Conservation (phyloP, 1,140 invertebrate species). For the Melitaea cinxia region DNA sequence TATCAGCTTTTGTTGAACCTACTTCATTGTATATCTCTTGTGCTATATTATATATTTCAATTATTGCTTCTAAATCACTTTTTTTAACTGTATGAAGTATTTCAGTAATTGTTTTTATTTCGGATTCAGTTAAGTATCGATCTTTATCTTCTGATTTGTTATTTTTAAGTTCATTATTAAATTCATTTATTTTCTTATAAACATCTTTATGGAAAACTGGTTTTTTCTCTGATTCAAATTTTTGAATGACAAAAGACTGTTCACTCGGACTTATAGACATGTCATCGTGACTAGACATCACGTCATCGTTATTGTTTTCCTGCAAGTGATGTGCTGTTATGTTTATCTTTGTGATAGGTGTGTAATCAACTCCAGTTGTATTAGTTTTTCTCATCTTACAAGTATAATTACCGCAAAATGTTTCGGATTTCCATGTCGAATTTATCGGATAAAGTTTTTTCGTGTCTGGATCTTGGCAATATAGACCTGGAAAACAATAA, state of each 20-base stretch:
- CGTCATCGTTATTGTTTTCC: constrained; percentile 14
- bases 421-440: constrained; percentile 66
- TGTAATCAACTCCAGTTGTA: constrained; percentile 44
- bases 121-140: constrained; percentile 62
- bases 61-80: constrained; percentile 72
- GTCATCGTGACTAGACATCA: constrained; percentile 20
- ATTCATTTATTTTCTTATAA: constrained; percentile 25
- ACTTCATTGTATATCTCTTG: constrained; percentile 72
- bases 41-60: constrained; percentile 72
- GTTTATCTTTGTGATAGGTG: constrained; percentile 52
- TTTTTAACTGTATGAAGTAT: constrained; percentile 66
- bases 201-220: constrained; percentile 36
- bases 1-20: constrained; percentile 42
- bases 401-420: constrained; percentile 76
- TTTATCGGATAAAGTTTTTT: constrained; percentile 64
- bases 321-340: constrained; percentile 38
- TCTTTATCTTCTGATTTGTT: constrained; percentile 39
- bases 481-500: constrained; percentile 59
- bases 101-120: constrained; percentile 64
- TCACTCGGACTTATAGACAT: constrained; percentile 46
- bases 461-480: constrained; percentile 75
- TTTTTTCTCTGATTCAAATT: constrained; percentile 24
- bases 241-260: constrained; percentile 23
- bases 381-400: constrained; percentile 67
- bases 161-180: constrained; percentile 26